Conservation (phyloP, 2,113 vertebrate genomes). For the Ellobius talpinus region DNA sequence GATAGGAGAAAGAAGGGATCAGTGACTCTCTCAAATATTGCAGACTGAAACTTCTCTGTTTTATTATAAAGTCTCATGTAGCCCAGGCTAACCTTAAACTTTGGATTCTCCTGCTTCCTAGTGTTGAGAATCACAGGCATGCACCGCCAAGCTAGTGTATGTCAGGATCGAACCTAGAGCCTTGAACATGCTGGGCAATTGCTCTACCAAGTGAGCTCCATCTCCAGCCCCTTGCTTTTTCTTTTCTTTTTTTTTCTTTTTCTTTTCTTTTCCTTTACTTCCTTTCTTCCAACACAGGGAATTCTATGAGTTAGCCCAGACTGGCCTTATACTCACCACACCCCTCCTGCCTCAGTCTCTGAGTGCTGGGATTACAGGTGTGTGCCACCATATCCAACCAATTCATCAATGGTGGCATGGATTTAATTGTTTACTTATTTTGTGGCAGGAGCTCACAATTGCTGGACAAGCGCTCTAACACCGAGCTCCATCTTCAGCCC, state of each 20-base stretch:
- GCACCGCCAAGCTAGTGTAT: neutral
- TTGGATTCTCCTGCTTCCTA: neutral
- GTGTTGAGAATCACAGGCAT: neutral
- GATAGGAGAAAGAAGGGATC: slow-evolving; percentile 21
- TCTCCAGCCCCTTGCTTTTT: neutral
- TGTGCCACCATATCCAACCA: neutral
- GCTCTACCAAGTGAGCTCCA: neutral
- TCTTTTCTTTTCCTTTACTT: no score
- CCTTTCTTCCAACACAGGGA: no score
- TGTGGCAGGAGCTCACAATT: neutral
- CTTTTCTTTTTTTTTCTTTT: neutral
- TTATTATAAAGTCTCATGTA: neutral
- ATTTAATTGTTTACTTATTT: neutral
- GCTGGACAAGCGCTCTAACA: neutral
- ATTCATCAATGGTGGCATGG: neutral
- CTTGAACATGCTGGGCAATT: neutral
- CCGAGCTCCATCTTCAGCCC: neutral
- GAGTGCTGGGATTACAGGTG: neutral
- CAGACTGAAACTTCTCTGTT: neutral
- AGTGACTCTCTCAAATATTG: slow-evolving; percentile 62
- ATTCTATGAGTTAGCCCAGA: no score
- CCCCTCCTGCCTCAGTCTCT: neutral
- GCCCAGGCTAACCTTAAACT: neutral
- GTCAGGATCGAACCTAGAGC: neutral
- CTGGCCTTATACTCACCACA: neutral